Evolutionary conservation across 2,888 invertebrate genomes (phyloP).

Genomic region (Girardia tigrina): DNA sequence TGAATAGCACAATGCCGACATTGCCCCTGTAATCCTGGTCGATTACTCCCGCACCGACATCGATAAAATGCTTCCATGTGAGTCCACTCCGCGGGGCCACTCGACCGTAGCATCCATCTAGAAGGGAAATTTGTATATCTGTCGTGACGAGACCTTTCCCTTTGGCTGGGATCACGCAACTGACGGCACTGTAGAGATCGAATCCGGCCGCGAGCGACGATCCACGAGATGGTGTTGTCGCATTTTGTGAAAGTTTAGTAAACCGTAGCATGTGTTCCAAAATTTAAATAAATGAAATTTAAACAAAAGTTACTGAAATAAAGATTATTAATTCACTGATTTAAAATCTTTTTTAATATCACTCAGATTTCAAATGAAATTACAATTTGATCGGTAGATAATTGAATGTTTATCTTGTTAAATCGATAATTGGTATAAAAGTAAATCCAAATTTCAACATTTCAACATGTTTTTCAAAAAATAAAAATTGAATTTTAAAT

Average conservation of each 20-base stretch:
- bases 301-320: too few relatives aligned
- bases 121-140: constrained; percentile 62
- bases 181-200: constrained; percentile 65
- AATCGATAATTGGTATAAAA: too few relatives aligned
- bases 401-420: too few relatives aligned
- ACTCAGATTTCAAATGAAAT: too few relatives aligned
- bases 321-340: too few relatives aligned
- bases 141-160: constrained; percentile 9
- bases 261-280: constrained; percentile 60
- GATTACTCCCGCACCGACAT: constrained; percentile 89
- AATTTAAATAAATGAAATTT: too few relatives aligned
- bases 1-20: constrained; percentile 76
- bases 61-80: constrained; percentile 84
- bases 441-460: too few relatives aligned
- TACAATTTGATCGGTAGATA: too few relatives aligned
- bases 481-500: too few relatives aligned
- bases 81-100: constrained; percentile 85
- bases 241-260: constrained; percentile 67
- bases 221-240: constrained; percentile 68
- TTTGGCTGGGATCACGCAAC: constrained; percentile 28
- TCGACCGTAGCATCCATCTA: constrained; percentile 78
- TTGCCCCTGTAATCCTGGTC: constrained; percentile 88
- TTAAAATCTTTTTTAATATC: too few relatives aligned
- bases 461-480: too few relatives aligned
- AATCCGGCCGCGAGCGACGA: constrained; percentile 75